phyloP scores from a whole-genome alignment of 2,888 invertebrate species.

The Gisinianus flammeolus region DNA sequence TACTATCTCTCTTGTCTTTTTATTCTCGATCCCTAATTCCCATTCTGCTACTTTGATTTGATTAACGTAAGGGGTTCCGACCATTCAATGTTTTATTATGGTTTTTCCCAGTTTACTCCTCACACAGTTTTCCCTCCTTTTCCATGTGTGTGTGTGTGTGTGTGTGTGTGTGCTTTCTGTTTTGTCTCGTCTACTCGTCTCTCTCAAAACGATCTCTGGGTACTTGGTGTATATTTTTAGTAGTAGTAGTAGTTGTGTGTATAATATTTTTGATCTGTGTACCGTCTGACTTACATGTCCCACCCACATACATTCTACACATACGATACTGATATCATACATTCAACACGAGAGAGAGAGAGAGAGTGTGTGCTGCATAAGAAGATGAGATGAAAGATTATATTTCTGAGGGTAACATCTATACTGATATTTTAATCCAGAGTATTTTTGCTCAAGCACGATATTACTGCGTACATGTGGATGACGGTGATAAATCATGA shows the following conservation, averaged over 20 bases:
- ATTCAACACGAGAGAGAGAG: background rate
- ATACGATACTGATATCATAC: too few species aligned
- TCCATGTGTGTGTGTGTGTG: too few species aligned
- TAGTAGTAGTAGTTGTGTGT: background rate
- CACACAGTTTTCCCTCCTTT: too few species aligned
- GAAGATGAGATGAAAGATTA: background rate
- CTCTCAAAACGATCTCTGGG: background rate
- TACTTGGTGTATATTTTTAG: background rate
- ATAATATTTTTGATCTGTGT: background rate
- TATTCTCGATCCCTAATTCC: conserved; percentile 4
- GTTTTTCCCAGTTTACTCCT: too few species aligned
- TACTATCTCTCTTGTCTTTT: background rate
- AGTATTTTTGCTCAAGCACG: background rate
- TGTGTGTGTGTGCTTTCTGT: background rate
- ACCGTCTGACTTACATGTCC: background rate
- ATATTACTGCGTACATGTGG: background rate
- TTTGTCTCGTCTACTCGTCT: background rate
- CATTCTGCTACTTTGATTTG: background rate
- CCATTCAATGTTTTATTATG: background rate
- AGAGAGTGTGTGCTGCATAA: background rate
- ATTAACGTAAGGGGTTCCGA: background rate
- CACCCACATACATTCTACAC: background rate
- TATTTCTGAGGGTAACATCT: background rate
- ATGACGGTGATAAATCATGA: background rate
- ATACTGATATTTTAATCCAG: background rate